Base-by-base conservation (phyloP, 2,888 invertebrate genomes). In the Alcis repandata region DNA sequence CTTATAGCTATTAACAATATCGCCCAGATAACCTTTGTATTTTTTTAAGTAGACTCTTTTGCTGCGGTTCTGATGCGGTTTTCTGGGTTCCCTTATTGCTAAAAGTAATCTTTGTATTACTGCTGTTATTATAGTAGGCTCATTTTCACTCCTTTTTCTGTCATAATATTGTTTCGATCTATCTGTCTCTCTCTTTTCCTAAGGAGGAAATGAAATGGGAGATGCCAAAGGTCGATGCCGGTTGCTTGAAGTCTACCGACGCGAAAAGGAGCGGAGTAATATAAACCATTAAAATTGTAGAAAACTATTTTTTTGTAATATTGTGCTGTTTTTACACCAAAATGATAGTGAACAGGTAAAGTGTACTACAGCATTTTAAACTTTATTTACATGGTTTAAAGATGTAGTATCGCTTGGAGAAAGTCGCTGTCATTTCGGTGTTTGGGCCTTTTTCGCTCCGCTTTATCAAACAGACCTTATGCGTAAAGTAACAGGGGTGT, bases 101-200 rank as follows among this genome's bases (percentile, higher is more conserved):
- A 41, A 53, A 52, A 38, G 40, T 41, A n/a, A 53, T 53, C 53
- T 40, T 22, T 40, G 38, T 41, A 27, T 53, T 8, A 53, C 40
- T 27, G 15, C n/a, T 46, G 45, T n/a, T 45, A 45, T 45, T 22
- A 45, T 13, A 45, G 41, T 41, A 17, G 17, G 41, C 45, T 45
- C 22, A 13, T 45, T 17, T 45, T 20, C n/a, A 22, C 4, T 46
- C n/a, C 13, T 32, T 27, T 41, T 15, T 36, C 15, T 41, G 27
- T 41, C 36, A 3, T 17, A 40, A 22, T 15, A 27, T 17, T 27
- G 41, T 54, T 11, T 17, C 17, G 54, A 43, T 54, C 41, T 54
- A 7, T 53, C 17, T 17, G 22, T 54, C 22, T 43, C 49, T 49
- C 41, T 53, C 40, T 53, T 27, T 53, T 53, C 40, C 40, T 27